Base-by-base conservation (phyloP, 2,797 vertebrate species). In the Austrolebias charrua region DNA sequence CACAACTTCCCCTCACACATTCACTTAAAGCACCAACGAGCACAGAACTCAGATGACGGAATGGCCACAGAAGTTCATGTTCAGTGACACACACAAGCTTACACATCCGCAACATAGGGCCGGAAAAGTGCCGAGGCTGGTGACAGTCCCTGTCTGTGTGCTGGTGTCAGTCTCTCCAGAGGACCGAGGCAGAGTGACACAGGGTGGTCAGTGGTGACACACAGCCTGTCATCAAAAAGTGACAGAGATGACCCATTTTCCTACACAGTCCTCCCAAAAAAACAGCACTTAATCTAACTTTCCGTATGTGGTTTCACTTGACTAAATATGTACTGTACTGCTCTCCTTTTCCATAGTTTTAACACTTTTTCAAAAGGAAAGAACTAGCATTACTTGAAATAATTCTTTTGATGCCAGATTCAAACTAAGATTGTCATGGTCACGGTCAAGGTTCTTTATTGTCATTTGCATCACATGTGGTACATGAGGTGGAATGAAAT, bases 161-260 rank as follows among this genome's bases (percentile, higher is more conserved):
- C 82, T 86, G 78, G 67, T 74, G 81, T 83, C 69, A 78, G 62
- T 75, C 72, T 81, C 81, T 89, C 87, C 51, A 60, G 86, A 81
- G 81, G 71, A 71, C 79, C 29, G 59, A 70, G 71, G 66, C 66
- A 62, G 70, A 86, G 83, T 81, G 83, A 79, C 85, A 83, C 66
- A 44, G 19, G 66, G 75, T 67, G 74, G 52, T 69, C 76, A 53
- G 67, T 71, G 68, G 76, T 83, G 79, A 83, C 83, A 82, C 76
- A 66, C 69, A 38, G 69, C 66, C 86, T 88, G 90, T 83, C 90
- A 87, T 79, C 81, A 70, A 53, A 80, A 64, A 81, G 69, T 85
- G 80, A 87, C 82, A 87, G 55, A 82, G 79, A 84, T 54, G 70
- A 78, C 76, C 80, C 71, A 81, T 83, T 89, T 86, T 79, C 55